Evolutionary conservation across 1,140 invertebrate genomes (phyloP).

Genomic region (Metaphire vulgaris): DNA sequence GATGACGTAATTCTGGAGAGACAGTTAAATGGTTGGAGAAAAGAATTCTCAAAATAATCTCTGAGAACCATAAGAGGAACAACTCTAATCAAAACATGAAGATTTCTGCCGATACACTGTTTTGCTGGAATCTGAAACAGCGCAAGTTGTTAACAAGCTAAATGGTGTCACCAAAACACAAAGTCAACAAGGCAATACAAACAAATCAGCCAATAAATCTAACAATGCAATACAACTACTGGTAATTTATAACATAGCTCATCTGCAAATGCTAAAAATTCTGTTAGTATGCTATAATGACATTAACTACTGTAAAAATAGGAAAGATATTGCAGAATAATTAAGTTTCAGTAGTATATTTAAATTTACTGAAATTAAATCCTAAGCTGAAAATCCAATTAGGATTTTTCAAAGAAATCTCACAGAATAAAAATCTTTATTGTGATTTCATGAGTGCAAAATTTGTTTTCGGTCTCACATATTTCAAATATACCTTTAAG

Average conservation of each 20-base stretch:
- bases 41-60: background rate
- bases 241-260: background rate
- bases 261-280: background rate
- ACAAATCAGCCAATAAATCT: too few species aligned
- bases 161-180: background rate
- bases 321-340: too few species aligned
- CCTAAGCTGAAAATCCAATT: too few species aligned
- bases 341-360: too few species aligned
- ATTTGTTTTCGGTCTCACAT: background rate
- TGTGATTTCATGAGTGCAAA: background rate
- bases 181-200: background rate
- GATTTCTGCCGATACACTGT: background rate
- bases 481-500: background rate
- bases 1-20: background rate
- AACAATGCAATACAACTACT: background rate
- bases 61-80: background rate
- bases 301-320: background rate
- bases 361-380: too few species aligned
- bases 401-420: too few species aligned
- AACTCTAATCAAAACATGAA: background rate
- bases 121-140: background rate
- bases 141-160: background rate
- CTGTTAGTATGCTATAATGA: background rate
- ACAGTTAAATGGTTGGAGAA: background rate
- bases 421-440: background rate